Evolutionary conservation across 2,888 invertebrate species (phyloP), one percentile per base, ranked within the genome.

Genomic region (Caenorhabditis parvicauda): DNA sequence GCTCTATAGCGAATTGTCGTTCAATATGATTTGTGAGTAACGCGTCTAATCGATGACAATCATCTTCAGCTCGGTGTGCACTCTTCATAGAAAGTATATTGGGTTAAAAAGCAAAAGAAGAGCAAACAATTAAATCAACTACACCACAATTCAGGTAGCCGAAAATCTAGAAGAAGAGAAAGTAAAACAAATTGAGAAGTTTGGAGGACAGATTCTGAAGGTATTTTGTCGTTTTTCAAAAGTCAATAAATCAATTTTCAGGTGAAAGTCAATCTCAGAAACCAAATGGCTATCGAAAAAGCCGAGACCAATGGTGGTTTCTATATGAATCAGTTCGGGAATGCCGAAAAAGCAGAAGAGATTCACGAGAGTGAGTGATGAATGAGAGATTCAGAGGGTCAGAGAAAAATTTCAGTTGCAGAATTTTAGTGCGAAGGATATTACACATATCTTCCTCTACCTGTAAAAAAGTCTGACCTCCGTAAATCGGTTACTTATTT

Each of bases 281-380:
- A 63, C n/a, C 35, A 41, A 3, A 51, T 55, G 42, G 63, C 69
- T 7, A 60, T 65, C 41, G 46, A 67, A 41, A 47, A 54, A 25
- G 75, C 75, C 6, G 47, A 59, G 27, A 57, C 67, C 22, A 72
- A 53, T 24, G 51, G 59, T n/a, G 70, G 73, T 27, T 73, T 71
- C 57, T 73, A 66, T 48, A 71, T 73, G 54, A 73, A 73, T 48
- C 76, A 76, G 54, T 76, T 76, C 47, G 74, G 70, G 35, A 75
- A 76, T 43, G 76, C 76, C 2, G 67, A 72, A 24, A 54, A 60
- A 7, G 76, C 76, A 7, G 76, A 76, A 41, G 76, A 76, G 41
- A 75, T 57, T 56, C 74, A 74, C 41, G 75, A 74, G 29, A 72
- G 72, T 56, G 32, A 37, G 28, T 52, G 24, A 21, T 9, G 32